These are phyloP conservation scores for Drosophila demipolita DNA, from an alignment of 2,888 invertebrate species.

Conservation along the genomic window DNA sequence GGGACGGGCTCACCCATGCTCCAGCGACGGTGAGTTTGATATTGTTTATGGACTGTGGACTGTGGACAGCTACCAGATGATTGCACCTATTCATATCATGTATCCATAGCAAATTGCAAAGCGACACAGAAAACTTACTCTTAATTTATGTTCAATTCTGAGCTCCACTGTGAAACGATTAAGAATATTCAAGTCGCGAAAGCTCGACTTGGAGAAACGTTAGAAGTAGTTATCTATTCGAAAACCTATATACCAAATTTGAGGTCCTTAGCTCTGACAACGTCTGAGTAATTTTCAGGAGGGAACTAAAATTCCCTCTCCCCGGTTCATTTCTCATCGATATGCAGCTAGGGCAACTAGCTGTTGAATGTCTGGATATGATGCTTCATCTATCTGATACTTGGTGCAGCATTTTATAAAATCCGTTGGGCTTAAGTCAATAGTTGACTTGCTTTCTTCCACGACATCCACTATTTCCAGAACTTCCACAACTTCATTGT, in stretches of 20 bases:
- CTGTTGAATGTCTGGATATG: neutral
- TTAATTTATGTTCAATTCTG: too few species aligned
- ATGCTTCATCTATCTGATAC: neutral
- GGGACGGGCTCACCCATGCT: constrained; percentile 86
- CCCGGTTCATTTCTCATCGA: neutral
- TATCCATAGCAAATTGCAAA: neutral
- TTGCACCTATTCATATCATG: neutral
- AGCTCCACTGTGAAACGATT: neutral
- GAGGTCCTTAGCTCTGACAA: neutral
- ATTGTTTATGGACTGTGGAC: neutral
- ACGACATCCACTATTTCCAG: too few species aligned
- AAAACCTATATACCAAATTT: neutral
- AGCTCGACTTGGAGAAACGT: neutral
- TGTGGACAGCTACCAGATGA: neutral
- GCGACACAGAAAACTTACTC: neutral
- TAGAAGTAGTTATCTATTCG: neutral
- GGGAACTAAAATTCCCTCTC: neutral
- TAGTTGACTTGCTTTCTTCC: too few species aligned
- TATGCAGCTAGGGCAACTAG: neutral
- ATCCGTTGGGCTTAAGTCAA: neutral
- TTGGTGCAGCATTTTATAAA: neutral
- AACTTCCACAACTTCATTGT: neutral
- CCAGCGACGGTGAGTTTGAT: constrained; percentile 86
- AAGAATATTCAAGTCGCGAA: too few species aligned
- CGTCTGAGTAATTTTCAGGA: neutral